Base-by-base conservation (phyloP, 2,888 invertebrate genomes). In the Homarus gammarus region DNA sequence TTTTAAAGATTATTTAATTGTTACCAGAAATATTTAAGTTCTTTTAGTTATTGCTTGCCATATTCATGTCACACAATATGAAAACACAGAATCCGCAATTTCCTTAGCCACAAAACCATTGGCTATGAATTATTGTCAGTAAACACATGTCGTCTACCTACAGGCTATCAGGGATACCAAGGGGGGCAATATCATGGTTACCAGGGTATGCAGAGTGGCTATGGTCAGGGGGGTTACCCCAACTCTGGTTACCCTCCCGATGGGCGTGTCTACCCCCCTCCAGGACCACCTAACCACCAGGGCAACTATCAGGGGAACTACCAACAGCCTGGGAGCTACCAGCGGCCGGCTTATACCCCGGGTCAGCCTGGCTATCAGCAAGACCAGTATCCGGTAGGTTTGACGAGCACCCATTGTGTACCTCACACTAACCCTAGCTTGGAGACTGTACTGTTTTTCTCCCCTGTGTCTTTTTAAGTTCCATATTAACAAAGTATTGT, bases 111-210 rank as follows among this genome's bases (percentile, higher is more conserved):
- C 27, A 27, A 27, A 64, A 27, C 10, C 27, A 27, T 1, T 36
- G 18, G 36, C 5, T 40, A 27, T 15, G 18, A 40, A 72, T 36
- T 38, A 38, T 33, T 27, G 31, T 15, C 72, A 38, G n/a, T 72
- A n/a, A 82, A 22, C 27, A 27, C 64, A 27, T 56, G 56, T 81
- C 70, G 40, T 89, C 33, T 68, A 36, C 77, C 75, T 40, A 36
- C 90, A 91, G 91, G 91, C 36, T 91, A 91, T 77, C 91, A 91
- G 77, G 91, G 91, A 36, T 91, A 93, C 93, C 87, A 92, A 77
- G 91, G 91, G 68, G 85, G 88, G 27, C 92, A 91, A 84, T 90
- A 90, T 79, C 90, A 89, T 64, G 87, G 92, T 64, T 91, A 91
- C 88, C 92, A 91, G 85, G 90, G 92, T 72, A 91, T 91, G 91